Evolutionary conservation across 1,140 invertebrate genomes (phyloP).

Genomic region (Latrodectus geometricus): DNA sequence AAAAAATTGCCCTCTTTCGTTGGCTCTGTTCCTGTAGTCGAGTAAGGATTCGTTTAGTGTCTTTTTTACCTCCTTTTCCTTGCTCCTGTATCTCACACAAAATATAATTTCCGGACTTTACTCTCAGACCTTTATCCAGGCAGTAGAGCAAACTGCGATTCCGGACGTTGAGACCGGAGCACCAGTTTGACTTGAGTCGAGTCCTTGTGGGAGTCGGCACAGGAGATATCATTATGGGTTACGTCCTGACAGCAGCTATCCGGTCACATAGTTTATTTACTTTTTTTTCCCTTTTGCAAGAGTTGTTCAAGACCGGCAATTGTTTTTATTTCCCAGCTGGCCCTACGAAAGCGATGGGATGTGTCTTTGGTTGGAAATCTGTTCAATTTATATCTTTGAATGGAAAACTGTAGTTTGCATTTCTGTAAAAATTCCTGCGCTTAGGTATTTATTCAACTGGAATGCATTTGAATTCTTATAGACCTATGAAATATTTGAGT

Average conservation of each 20-base stretch:
- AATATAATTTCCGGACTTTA: constrained; percentile 52
- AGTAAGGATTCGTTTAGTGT: neutral
- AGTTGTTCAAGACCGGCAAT: no score
- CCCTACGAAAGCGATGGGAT: no score
- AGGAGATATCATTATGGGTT: constrained; percentile 19
- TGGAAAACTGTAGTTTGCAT: no score
- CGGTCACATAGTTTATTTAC: neutral
- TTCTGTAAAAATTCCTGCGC: no score
- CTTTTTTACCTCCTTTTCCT: neutral
- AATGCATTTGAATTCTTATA: no score
- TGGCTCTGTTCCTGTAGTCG: constrained; percentile 6
- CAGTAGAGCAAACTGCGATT: constrained; percentile 17
- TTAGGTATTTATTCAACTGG: no score
- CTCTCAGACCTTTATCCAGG: constrained; percentile 15
- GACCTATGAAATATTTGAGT: no score
- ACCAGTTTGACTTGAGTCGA: constrained; percentile 1
- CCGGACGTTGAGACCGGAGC: constrained; percentile 15
- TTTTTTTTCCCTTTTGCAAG: no score
- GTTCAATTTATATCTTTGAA: no score
- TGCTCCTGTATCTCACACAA: constrained; percentile 20
- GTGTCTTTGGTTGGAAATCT: no score
- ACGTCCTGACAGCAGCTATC: neutral
- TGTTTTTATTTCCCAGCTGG: no score
- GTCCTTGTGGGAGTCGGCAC: neutral
- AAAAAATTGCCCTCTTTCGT: neutral